A percentile compares a stretch with the other conserved stretches of the same genome.
Evolutionary conservation across 1,140 invertebrate species (phyloP).

Genomic region (Catajapyx aquilonaris): DNA sequence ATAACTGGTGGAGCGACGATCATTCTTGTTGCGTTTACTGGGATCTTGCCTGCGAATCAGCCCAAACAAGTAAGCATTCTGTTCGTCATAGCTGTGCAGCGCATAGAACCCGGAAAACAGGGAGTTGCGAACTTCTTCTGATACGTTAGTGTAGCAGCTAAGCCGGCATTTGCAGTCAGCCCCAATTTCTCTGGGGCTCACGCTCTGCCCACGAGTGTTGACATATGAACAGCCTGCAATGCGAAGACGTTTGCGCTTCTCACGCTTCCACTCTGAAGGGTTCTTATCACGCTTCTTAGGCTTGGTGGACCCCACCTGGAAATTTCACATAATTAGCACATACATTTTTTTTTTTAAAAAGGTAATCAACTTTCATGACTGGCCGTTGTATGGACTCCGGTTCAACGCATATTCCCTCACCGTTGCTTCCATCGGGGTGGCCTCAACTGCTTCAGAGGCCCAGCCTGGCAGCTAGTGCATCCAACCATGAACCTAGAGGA

Average conservation of each 20-base stretch:
- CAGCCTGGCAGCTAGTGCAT: too few species aligned
- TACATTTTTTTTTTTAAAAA: too few species aligned
- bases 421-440: too few species aligned
- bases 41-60: conserved; percentile 30
- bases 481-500: too few species aligned
- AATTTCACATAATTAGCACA: too few species aligned
- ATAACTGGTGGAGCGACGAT: conserved; percentile 28
- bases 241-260: conserved; percentile 29
- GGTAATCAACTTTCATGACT: too few species aligned
- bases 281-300: too few species aligned
- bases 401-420: too few species aligned
- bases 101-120: conserved; percentile 31
- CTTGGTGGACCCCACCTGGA: too few species aligned
- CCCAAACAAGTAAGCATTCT: conserved; percentile 32
- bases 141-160: conserved; percentile 27
- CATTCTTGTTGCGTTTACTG: conserved; percentile 29
- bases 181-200: conserved; percentile 27
- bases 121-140: conserved; percentile 24
- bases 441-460: too few species aligned
- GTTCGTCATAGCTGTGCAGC: conserved; percentile 31
- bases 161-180: conserved; percentile 28
- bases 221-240: conserved; percentile 29
- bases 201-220: conserved; percentile 29
- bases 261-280: conserved; percentile 33
- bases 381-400: too few species aligned